phyloP scores from a whole-genome alignment of 2,113 vertebrate species.

The Cololabis saira region DNA sequence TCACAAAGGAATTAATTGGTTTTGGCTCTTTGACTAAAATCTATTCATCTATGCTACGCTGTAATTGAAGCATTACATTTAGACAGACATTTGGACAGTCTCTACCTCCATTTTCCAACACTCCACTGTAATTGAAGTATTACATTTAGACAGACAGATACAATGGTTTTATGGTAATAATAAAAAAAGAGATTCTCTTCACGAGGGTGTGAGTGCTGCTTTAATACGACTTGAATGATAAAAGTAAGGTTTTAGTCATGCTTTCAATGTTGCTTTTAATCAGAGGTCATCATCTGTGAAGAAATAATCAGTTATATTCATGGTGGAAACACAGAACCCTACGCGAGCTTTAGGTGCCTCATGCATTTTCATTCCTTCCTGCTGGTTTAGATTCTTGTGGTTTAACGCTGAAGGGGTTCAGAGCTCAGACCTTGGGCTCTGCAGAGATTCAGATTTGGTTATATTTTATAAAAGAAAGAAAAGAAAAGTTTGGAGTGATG shows the following conservation, averaged over 20 bases:
- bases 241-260: constrained; percentile 29
- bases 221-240: constrained; percentile 18
- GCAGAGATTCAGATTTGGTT: too few species aligned
- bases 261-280: constrained; percentile 41
- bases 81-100: neutral
- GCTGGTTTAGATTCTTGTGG: constrained; percentile 7
- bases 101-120: constrained; percentile 32
- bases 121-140: constrained; percentile 12
- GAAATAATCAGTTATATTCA: constrained; percentile 17
- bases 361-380: neutral
- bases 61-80: constrained; percentile 3
- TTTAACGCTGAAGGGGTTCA: constrained; percentile 11
- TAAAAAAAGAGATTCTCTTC: constrained; percentile 22
- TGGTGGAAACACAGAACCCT: neutral
- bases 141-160: constrained; percentile 48
- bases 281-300: constrained; percentile 23
- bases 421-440: neutral
- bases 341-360: neutral
- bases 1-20: neutral
- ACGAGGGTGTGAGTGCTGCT: neutral
- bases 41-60: constrained; percentile 27
- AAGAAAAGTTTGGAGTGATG: too few species aligned
- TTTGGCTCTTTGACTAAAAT: constrained; percentile 37
- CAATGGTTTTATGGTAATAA: constrained; percentile 48
- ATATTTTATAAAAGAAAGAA: too few species aligned